Conservation (phyloP, 2,113 vertebrate species). For the Osmerus mordax region DNA sequence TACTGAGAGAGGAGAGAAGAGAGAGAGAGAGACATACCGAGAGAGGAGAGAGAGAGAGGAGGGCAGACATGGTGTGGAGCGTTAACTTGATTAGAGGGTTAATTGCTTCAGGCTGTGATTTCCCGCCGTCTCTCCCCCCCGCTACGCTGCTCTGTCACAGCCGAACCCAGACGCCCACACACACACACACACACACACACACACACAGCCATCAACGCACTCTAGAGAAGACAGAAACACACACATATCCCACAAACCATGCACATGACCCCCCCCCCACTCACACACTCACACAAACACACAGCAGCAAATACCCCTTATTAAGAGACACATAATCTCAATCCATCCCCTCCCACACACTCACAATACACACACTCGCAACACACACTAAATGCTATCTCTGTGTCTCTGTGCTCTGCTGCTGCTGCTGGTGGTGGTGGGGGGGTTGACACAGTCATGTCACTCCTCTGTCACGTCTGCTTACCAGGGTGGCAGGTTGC, state of each 20-base stretch:
- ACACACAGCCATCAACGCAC: not conserved
- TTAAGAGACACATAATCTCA: not conserved
- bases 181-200: slow-evolving; percentile 20
- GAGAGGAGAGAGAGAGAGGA: not conserved
- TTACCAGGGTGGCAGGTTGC: not conserved
- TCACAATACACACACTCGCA: not conserved
- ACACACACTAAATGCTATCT: not conserved
- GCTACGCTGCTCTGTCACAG: not conserved
- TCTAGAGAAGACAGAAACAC: not conserved
- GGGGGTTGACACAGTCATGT: not conserved
- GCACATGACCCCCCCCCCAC: not conserved
- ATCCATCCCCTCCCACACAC: not conserved
- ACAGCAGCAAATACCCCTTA: not conserved
- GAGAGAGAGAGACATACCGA: not conserved
- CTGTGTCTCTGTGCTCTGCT: not conserved
- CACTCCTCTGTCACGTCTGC: not conserved
- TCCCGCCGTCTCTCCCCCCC: not conserved
- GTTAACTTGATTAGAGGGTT: slow-evolving; percentile 4
- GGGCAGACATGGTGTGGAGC: not conserved
- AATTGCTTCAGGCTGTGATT: slow-evolving; percentile 5
- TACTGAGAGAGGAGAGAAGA: not conserved
- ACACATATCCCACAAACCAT: not conserved
- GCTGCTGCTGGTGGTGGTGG: not conserved
- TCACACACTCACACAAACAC: slow-evolving; percentile 3
- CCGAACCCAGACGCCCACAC: slow-evolving; percentile 23